These are phyloP conservation scores for Danionella dracula DNA, from an alignment of 2,797 vertebrate genomes.

Conservation along the genomic window DNA sequence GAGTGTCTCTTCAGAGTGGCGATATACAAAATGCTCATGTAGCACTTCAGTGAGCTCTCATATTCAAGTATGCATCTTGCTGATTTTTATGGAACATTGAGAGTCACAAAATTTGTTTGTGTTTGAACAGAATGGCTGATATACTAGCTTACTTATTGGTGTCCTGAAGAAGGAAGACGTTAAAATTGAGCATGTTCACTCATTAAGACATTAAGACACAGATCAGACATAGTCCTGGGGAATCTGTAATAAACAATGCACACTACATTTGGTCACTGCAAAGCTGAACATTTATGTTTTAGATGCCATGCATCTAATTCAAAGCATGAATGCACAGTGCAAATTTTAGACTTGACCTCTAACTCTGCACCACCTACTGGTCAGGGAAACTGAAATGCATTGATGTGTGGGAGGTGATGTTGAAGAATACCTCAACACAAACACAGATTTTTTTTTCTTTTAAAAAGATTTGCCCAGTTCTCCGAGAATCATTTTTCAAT, in stretches of 20 bases:
- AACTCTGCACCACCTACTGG: background rate
- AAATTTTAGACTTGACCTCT: background rate
- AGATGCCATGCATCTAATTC: background rate
- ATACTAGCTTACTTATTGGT: background rate
- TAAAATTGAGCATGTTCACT: background rate
- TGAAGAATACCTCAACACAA: background rate
- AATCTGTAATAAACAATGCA: background rate
- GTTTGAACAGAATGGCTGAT: background rate
- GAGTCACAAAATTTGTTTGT: no score
- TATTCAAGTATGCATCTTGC: background rate
- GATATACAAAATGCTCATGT: background rate
- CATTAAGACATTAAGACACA: no score
- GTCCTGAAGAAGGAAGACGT: background rate
- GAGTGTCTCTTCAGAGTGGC: no score
- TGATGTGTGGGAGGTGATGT: background rate
- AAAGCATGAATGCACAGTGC: background rate
- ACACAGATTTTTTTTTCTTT: background rate
- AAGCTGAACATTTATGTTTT: background rate
- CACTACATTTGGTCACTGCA: constrained; percentile 8
- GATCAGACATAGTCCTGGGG: no score
- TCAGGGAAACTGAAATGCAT: background rate
- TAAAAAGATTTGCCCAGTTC: background rate
- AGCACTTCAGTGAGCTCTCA: background rate
- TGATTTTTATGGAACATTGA: background rate
- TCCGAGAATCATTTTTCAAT: background rate